Evolutionary conservation across 2,797 vertebrate species (phyloP).

Genomic region (Enteromius anoplus): DNA sequence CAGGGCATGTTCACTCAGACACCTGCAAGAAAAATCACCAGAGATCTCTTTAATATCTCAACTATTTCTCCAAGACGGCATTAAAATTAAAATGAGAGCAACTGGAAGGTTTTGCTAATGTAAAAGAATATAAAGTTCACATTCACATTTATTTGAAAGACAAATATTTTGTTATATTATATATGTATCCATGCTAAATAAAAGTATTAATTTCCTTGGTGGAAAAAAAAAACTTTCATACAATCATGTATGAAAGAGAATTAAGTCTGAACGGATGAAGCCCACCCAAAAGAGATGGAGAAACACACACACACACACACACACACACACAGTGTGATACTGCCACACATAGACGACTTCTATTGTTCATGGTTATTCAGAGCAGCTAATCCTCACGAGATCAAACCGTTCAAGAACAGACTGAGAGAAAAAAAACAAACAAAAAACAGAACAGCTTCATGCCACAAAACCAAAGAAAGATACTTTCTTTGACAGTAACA

Average conservation of each 20-base stretch:
- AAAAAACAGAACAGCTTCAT: background rate
- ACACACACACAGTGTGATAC: conserved; percentile 27
- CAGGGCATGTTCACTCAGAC: background rate
- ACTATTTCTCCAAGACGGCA: background rate
- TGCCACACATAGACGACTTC: conserved; percentile 40
- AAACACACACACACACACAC: background rate
- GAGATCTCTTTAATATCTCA: background rate
- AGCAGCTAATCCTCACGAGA: conserved; percentile 51
- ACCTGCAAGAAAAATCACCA: background rate
- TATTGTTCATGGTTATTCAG: conserved; percentile 53
- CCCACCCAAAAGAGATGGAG: conserved; percentile 30
- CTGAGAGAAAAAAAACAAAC: conserved; percentile 16
- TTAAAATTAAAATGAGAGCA: background rate
- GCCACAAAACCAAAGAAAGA: conserved; percentile 1
- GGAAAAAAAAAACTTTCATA: background rate
- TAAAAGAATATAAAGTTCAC: background rate
- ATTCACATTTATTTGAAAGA: background rate
- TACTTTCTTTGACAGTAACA: background rate
- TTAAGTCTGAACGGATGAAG: conserved; percentile 9
- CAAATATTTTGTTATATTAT: background rate
- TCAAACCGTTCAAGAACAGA: conserved; percentile 36
- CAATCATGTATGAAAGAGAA: background rate
- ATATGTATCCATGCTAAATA: background rate
- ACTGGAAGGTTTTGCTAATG: background rate
- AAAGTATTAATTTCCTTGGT: background rate